Base-by-base conservation (phyloP, 2,888 invertebrate species). In the Heteromurus nitidus region DNA sequence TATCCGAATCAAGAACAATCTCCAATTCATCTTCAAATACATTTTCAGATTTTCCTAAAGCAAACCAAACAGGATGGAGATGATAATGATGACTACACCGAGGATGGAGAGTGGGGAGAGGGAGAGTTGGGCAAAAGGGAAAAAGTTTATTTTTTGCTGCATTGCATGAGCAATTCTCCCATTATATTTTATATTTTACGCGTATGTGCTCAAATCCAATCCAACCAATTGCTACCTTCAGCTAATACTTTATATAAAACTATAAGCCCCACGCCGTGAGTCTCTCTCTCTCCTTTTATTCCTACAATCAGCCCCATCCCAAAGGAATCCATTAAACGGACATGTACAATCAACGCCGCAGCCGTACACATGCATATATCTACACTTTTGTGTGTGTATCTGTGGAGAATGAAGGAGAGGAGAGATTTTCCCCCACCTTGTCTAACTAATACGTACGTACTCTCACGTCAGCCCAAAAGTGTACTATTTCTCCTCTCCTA, bases 311-410 rank as follows among this genome's bases (percentile, higher is more conserved):
- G 74, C 69, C 53, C 36, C 20, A 76, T 86, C 86, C 85, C 86
- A 83, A 80, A 84, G 85, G 86, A 86, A 85, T 86, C 85, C 85
- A 86, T 86, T 86, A 86, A 86, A 85, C 85, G 85, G 86, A 85
- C 86, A 85, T 85, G 86, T 83, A 85, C 84, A 86, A 85, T 85
- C 86, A 86, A 86, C 84, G 79, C 72, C 67, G 31, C 31, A 36
- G 18, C 13, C 16, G 30, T n/a, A 20, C 53, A 22, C 9, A 50
- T 67, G 67, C 55, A 69, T 55, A 50, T 55, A n/a, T 50, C 13
- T 31, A 31, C 26, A 18, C 31, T 3, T 30, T n/a, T 0, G 30
- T 53, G 53, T 11, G n/a, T 11, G 47, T 16, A 36, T 36, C 3
- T 47, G n/a, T 16, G 47, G 11, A 55, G 31, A 62, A 16, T 50